phyloP scores from a whole-genome alignment of 2,113 vertebrate species.

The Rallus limicola region DNA sequence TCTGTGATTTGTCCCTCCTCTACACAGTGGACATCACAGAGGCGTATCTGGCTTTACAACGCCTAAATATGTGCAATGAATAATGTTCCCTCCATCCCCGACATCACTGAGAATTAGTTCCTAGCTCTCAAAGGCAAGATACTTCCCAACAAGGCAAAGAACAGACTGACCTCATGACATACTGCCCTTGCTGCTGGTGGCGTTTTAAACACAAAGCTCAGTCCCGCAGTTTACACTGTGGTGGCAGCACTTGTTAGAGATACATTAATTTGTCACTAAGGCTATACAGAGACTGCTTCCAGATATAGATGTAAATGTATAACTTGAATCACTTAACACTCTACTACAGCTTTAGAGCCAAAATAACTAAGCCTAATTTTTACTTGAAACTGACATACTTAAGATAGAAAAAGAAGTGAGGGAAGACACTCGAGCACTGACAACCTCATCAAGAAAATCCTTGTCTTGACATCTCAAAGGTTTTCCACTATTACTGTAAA shows the following conservation, averaged over 20 bases:
- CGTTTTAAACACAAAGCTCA: neutral
- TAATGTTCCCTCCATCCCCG: neutral
- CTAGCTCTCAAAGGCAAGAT: neutral
- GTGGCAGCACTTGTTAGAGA: neutral
- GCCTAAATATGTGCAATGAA: neutral
- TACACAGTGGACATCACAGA: neutral
- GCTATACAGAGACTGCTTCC: neutral
- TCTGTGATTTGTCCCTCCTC: neutral
- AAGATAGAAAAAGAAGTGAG: neutral
- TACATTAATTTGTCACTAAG: neutral
- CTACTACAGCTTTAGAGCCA: neutral
- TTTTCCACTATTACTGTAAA: slow-evolving; percentile 13
- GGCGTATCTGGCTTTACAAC: accelerated
- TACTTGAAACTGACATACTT: neutral
- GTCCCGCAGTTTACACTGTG: neutral
- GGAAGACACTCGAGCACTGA: neutral
- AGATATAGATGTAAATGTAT: neutral
- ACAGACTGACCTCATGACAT: accelerated
- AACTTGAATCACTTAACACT: neutral
- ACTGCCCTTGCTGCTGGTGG: neutral
- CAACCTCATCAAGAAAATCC: neutral
- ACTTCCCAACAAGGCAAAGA: neutral
- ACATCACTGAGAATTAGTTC: neutral
- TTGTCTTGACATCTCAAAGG: neutral
- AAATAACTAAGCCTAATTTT: neutral